A percentile compares a stretch with the other conserved stretches of the same genome.
These are phyloP conservation scores for Synanthedon tipuliformis DNA, from an alignment of 2,888 invertebrate genomes.

Conservation along the genomic window DNA sequence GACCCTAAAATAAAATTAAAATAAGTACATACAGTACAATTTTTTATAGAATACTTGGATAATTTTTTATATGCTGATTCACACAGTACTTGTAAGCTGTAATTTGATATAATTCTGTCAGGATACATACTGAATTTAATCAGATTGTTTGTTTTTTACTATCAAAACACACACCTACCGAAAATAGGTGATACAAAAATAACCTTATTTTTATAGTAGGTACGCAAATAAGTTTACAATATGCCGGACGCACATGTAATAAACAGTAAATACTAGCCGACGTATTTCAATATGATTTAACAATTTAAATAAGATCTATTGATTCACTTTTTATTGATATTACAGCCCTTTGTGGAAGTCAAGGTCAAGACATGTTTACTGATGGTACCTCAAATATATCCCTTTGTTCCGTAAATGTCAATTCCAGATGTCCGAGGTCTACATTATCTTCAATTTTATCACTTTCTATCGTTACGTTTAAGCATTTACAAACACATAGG, in stretches of 20 bases:
- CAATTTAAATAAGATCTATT: not conserved
- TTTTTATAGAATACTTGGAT: too few species aligned
- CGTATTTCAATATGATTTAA: not conserved
- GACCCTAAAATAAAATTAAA: too few species aligned
- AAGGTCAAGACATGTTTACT: constrained; percentile 62
- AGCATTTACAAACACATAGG: constrained; percentile 78
- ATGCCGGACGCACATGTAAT: not conserved
- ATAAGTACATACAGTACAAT: too few species aligned
- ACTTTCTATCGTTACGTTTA: constrained; percentile 77
- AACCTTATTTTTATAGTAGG: not conserved
- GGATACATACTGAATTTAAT: not conserved
- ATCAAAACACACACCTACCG: not conserved
- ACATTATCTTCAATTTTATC: constrained; percentile 69
- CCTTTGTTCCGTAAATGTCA: constrained; percentile 70
- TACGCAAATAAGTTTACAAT: not conserved
- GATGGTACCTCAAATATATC: constrained; percentile 73
- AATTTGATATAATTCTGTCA: too few species aligned
- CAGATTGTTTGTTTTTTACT: not conserved
- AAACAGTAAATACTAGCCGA: not conserved
- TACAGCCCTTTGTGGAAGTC: constrained; percentile 34
- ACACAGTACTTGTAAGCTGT: too few species aligned
- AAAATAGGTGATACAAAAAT: not conserved
- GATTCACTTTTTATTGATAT: not conserved
- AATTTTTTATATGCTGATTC: too few species aligned
- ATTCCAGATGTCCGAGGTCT: constrained; percentile 66